Base-by-base conservation (phyloP, 1,140 invertebrate genomes). In the Drosophila bipectinata region DNA sequence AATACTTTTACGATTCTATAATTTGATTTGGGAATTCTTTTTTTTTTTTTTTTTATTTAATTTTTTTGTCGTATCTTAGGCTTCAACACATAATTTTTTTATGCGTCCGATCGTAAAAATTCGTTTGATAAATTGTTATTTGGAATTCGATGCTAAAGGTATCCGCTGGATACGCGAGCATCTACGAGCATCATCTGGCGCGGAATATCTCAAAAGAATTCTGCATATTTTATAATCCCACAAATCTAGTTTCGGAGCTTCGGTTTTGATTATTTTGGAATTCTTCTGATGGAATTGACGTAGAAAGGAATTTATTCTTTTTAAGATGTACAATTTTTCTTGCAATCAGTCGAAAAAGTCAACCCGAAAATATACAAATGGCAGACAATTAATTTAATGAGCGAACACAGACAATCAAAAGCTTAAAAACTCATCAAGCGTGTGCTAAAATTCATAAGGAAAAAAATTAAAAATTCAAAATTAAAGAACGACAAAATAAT, bases 1-100 rank as follows among this genome's bases (percentile, higher is more conserved):
- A 90, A 90, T 90, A 83, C 84, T 90, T 90, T 90, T 90, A 90
- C 88, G 88, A 90, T 90, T 90, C 89, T 79, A 89, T 90, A 88
- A 90, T 90, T 90, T 87, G 88, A 90, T 90, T 90, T 90, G 74
- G 83, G 74, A 79, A 87, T 37, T 37, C 12, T 26, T 26, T 26
- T 26, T 6, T n/a, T n/a, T 26, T 26, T 26, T 28, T 90, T 68
- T 81, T 62, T 77, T 76, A 78, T 85, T 78, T 74, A 75, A 78
- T 80, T 72, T 77, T 84, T 71, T 47, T 64, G 37, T 39, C 26
- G 49, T 10, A 47, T 52, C 28, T 77, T 67, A 63, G 60, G 63
- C 56, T 58, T 66, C 28, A 18, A 21, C 59, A 55, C 80, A 88
- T 80, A 89, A 78, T 62, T 85, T 90, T 89, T 90, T 90, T 82